Evolutionary conservation across 1,140 invertebrate species (phyloP).

Genomic region (Protaetia brevitarsis): DNA sequence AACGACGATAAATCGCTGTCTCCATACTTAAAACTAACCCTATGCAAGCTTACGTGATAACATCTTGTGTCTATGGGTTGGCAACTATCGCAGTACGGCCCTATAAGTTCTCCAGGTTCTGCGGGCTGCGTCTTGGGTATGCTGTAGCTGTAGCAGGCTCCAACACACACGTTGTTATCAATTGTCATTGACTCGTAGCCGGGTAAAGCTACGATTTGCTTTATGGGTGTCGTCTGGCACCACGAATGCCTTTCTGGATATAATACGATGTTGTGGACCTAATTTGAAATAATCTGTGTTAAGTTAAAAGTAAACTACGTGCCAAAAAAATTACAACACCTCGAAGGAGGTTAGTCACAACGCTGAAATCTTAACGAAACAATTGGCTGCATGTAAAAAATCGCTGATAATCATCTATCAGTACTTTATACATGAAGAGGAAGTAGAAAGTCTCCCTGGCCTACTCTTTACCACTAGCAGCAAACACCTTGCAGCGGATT

Average conservation of each 20-base stretch:
- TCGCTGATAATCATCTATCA: too few relatives aligned
- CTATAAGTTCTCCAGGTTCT: slow-evolving; percentile 61
- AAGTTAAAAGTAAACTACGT: too few relatives aligned
- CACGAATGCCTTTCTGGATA: slow-evolving; percentile 67
- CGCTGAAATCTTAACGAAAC: too few relatives aligned
- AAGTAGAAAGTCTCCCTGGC: too few relatives aligned
- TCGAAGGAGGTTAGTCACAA: too few relatives aligned
- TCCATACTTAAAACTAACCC: too few relatives aligned
- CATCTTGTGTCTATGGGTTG: slow-evolving; percentile 60
- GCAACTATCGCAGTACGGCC: slow-evolving; percentile 67
- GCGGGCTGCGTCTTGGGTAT: slow-evolving; percentile 64
- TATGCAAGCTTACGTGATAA: slow-evolving; percentile 55
- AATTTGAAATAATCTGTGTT: slow-evolving; percentile 25
- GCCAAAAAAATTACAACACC: too few relatives aligned
- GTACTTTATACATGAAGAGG: too few relatives aligned
- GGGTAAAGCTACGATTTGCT: slow-evolving; percentile 62
- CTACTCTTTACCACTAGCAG: too few relatives aligned
- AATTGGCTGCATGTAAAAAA: too few relatives aligned
- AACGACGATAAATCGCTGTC: too few relatives aligned
- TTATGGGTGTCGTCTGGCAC: slow-evolving; percentile 66
- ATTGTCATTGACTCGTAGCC: slow-evolving; percentile 61
- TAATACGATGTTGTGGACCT: slow-evolving; percentile 67
- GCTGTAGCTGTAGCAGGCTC: slow-evolving; percentile 67
- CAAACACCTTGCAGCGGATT: too few relatives aligned
- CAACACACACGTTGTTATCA: slow-evolving; percentile 67